These are phyloP conservation scores for Sebastes trivittatus DNA, from an alignment of 2,797 vertebrate species.

Conservation along the genomic window DNA sequence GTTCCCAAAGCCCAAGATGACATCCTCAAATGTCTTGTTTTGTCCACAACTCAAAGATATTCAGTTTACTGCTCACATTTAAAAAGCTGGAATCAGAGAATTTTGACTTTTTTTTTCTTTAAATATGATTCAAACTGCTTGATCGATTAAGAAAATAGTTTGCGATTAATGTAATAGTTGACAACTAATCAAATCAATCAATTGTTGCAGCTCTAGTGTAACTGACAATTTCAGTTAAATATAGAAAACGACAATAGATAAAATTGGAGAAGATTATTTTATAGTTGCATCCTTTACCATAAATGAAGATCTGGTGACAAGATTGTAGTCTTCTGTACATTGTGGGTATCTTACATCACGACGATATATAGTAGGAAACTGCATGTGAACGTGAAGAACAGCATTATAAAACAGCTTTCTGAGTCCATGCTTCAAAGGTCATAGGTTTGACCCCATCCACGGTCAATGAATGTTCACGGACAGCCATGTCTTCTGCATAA, in stretches of 20 bases:
- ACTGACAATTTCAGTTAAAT: not conserved
- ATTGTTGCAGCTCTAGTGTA: no score
- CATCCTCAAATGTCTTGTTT: no score
- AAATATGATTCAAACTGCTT: no score
- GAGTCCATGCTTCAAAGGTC: slow-evolving; percentile 15
- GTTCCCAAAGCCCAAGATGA: no score
- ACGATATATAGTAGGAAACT: not conserved
- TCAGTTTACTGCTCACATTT: no score
- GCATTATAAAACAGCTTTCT: not conserved
- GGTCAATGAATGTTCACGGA: not conserved
- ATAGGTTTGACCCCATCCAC: not conserved
- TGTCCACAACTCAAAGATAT: no score
- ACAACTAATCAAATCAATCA: no score
- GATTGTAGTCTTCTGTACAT: not conserved
- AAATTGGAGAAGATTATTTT: not conserved
- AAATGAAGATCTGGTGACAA: not conserved
- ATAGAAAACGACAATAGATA: not conserved
- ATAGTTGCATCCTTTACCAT: not conserved
- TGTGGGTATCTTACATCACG: not conserved
- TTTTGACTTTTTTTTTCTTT: no score
- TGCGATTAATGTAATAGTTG: no score
- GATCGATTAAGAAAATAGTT: no score
- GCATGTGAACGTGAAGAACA: not conserved
- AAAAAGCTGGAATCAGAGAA: no score
- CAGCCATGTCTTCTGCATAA: slow-evolving; percentile 1